These are phyloP conservation scores for Alauda arvensis DNA, from an alignment of 2,797 vertebrate genomes.

Conservation along the genomic window DNA sequence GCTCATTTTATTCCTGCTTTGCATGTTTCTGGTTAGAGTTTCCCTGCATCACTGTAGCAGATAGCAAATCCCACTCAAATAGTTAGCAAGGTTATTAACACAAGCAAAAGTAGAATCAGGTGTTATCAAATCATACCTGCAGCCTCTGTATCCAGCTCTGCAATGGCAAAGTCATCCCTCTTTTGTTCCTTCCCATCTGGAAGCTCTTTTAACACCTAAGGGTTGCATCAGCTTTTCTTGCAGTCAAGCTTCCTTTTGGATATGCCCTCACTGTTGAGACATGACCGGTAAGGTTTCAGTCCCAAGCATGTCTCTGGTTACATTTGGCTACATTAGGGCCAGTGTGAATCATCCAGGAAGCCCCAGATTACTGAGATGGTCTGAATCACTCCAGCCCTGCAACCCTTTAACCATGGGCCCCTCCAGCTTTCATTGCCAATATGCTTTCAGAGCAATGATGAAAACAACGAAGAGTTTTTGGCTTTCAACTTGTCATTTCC, in stretches of 20 bases:
- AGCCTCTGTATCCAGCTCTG: neutral
- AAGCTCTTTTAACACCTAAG: neutral
- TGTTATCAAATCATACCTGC: neutral
- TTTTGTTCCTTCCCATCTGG: neutral
- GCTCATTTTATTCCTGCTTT: neutral
- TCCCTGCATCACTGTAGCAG: fast-evolving
- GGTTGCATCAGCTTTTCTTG: neutral
- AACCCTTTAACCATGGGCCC: neutral
- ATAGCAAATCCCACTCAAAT: neutral
- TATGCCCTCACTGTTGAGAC: neutral
- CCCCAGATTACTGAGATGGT: neutral
- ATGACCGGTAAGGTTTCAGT: neutral
- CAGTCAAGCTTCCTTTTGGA: neutral
- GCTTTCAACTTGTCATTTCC: neutral
- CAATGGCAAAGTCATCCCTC: neutral
- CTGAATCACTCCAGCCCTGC: neutral
- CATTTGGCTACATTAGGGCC: neutral
- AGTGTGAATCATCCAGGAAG: neutral
- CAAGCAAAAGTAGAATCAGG: neutral
- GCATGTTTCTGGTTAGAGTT: neutral
- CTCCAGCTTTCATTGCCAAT: neutral
- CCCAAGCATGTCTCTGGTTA: neutral
- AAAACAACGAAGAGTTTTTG: neutral
- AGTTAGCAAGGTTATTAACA: neutral
- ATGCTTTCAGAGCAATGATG: neutral